Evolutionary conservation across 2,797 vertebrate genomes (phyloP).

Genomic region (Melanotaenia nigrans): DNA sequence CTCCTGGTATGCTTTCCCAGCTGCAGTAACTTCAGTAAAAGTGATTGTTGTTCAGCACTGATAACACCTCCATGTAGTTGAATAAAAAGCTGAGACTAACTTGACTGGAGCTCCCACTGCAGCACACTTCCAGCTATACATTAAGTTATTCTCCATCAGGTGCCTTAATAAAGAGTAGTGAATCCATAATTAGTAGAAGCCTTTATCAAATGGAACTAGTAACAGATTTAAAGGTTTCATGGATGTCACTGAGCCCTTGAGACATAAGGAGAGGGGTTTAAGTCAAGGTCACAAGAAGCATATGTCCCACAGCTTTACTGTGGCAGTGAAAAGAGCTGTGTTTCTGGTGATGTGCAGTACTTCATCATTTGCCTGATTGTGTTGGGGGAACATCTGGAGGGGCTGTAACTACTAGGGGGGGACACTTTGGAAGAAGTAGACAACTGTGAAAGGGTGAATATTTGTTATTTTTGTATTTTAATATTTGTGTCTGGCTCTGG

Average conservation of each 20-base stretch:
- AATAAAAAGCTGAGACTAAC: too few species aligned
- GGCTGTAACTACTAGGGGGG: conserved; percentile 52
- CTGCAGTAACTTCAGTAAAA: background rate
- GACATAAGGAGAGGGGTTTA: conserved; percentile 57
- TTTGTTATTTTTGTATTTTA: conserved; percentile 78
- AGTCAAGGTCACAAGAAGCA: conserved; percentile 78
- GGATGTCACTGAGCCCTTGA: conserved; percentile 68
- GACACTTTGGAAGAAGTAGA: conserved; percentile 70
- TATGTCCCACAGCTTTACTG: conserved; percentile 69
- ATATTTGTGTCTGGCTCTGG: conserved; percentile 81
- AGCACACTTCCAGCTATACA: too few species aligned
- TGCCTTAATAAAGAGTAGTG: conserved; percentile 63
- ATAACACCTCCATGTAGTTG: too few species aligned
- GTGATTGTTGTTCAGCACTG: too few species aligned
- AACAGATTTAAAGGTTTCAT: conserved; percentile 65
- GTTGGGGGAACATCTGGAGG: conserved; percentile 32
- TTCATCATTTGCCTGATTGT: conserved; percentile 36
- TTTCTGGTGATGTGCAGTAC: conserved; percentile 45
- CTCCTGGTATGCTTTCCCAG: too few species aligned
- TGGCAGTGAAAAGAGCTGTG: conserved; percentile 73
- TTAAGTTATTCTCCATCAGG: conserved; percentile 34
- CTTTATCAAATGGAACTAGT: conserved; percentile 72
- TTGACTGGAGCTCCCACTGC: too few species aligned
- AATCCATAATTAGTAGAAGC: conserved; percentile 68
- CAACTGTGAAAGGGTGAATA: conserved; percentile 84